Conservation (phyloP, 2,888 invertebrate genomes). For the Octonoba sinensis region DNA sequence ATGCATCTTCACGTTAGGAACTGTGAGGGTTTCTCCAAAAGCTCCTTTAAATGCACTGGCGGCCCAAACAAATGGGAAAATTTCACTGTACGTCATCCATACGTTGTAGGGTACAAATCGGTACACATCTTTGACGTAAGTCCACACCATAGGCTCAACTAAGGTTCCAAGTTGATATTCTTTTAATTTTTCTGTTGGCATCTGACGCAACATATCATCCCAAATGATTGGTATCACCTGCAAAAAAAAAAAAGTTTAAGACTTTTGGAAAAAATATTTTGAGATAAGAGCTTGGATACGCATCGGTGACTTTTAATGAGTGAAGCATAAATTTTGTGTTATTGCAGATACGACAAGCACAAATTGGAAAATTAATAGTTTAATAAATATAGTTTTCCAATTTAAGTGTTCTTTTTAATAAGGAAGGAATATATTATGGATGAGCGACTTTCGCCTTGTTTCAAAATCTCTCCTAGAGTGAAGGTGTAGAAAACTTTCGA, state of each 20-base stretch:
- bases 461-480: no score
- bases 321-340: no score
- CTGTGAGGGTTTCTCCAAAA: conserved; percentile 79
- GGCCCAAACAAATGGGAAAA: conserved; percentile 80
- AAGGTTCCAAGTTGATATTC: conserved; percentile 76
- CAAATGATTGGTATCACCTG: conserved; percentile 78
- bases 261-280: not conserved
- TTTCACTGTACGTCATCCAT: conserved; percentile 79
- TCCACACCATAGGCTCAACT: conserved; percentile 87
- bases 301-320: not conserved
- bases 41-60: conserved; percentile 84
- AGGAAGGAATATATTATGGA: no score
- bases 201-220: conserved; percentile 84
- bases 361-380: no score
- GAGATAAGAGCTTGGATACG: not conserved
- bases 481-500: no score
- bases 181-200: conserved; percentile 76
- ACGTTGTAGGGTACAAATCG: conserved; percentile 72
- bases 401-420: no score
- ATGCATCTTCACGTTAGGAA: conserved; percentile 79
- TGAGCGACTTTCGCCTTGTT: no score
- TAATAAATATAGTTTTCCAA: no score
- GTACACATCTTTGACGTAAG: conserved; percentile 81
- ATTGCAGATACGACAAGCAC: no score
- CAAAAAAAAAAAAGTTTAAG: conserved; percentile 30